These are phyloP conservation scores for Unio delphinus DNA, from an alignment of 2,888 invertebrate genomes.

Conservation along the genomic window DNA sequence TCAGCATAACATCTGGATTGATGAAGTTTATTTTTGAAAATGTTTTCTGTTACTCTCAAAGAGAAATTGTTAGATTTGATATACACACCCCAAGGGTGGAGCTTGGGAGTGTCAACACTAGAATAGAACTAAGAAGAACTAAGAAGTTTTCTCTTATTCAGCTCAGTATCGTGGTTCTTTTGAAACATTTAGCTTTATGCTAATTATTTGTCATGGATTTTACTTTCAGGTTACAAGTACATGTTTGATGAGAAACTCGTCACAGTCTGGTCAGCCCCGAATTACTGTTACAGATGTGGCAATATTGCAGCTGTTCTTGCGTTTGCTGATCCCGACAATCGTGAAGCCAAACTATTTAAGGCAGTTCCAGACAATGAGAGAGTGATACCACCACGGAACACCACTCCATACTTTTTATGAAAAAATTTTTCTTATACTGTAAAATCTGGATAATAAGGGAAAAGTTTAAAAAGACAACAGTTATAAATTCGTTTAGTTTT, in stretches of 20 bases:
- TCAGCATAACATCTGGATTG: no score
- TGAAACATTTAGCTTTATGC: no score
- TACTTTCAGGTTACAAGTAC: slow-evolving; percentile 87
- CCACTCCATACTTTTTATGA: slow-evolving; percentile 90
- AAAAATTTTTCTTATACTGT: no score
- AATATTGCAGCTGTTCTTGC: slow-evolving; percentile 97
- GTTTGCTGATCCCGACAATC: slow-evolving; percentile 83
- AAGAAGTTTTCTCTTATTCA: neutral
- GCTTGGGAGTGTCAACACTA: no score
- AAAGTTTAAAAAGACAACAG: no score
- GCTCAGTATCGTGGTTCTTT: neutral
- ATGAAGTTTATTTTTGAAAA: no score
- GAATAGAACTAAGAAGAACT: no score
- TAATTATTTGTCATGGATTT: neutral
- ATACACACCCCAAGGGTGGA: no score
- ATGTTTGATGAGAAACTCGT: slow-evolving; percentile 98
- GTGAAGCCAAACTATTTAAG: slow-evolving; percentile 86
- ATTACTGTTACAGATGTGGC: slow-evolving; percentile 99
- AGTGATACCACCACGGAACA: slow-evolving; percentile 91
- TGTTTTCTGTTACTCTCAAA: no score
- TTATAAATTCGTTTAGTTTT: no score
- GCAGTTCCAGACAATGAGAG: slow-evolving; percentile 96
- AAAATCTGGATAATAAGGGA: no score
- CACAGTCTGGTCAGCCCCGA: slow-evolving; percentile 99
- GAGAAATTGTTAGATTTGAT: no score